Evolutionary conservation across 2,888 invertebrate species (phyloP), one percentile per base, ranked within the genome.

Genomic region (Eupithecia abbreviata): DNA sequence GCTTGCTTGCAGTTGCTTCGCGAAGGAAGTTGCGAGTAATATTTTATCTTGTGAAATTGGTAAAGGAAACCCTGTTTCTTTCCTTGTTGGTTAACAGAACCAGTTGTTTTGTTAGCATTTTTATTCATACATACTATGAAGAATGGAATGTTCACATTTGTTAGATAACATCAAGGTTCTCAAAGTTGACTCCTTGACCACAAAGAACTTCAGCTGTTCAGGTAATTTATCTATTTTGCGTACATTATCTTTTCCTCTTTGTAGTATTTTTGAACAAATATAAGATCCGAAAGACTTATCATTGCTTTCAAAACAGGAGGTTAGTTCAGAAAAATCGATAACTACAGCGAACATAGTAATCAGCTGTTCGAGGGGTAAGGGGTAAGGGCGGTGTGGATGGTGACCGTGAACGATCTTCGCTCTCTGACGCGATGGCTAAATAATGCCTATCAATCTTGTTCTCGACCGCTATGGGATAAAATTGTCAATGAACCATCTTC

Each of bases 91-190:
- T 88, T 81, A 84, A 90, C 90, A 65, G 89, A 90, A 89, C 88
- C 88, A 88, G 85, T 85, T 81, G 71, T 80, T 84, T 84, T 84
- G 82, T 81, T 82, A 83, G 84, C 85, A 85, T 85, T 87, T 87
- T 80, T 80, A 84, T 86, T 86, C 77, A 81, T 84, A 82, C 74
- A 76, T 88, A 87, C 79, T 84, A 94, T 94, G 93, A 95, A 95
- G 89, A 90, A 97, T 96, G 96, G 96, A 96, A 95, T 96, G 96
- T 93, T 95, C 96, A 88, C 96, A 96, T 95, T 95, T 96, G 88
- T 95, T 94, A 91, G 96, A 96, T 92, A 96, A 96, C 94, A 96
- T 96, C 90, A 96, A 96, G 90, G 92, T 95, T 89, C 90, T 93
- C 88, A 91, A 92, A 88, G 86, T 88, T 87, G 92, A 95, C 88